Evolutionary conservation across 2,888 invertebrate genomes (phyloP), one percentile per base, ranked within the genome.

Genomic region (Nomada ferruginata): DNA sequence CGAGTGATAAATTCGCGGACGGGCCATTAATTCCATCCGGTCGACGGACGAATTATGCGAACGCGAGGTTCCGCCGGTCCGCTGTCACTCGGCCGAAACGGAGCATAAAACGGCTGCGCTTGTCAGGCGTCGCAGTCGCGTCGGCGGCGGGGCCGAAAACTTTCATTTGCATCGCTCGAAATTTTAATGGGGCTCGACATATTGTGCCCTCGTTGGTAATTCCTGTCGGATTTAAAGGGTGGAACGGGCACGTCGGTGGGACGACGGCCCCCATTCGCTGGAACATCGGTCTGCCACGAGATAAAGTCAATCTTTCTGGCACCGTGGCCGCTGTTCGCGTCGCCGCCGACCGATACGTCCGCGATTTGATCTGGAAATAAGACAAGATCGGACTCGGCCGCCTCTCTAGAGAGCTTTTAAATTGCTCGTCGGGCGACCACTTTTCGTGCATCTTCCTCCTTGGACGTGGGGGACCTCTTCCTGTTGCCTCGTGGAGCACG

Each of bases 101-200:
- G 73, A 5, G 71, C 74, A 74, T 79, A 76, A 84, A 82, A 77
- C 84, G 77, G 55, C n/a, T 5, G 20, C 55, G 55, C 55, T 55
- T 55, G n/a, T 55, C 55, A 20, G 52, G 52, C 18, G 52, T 15
- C 52, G 52, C 9, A 26, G 15, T 52, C 18, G 18, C 85, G 79
- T 82, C 83, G 77, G 76, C 81, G 63, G 29, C 90, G 79, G 84
- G 81, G 85, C 86, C 26, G 65, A 85, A 90, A 90, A 90, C 82
- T 88, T 87, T 90, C 90, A 90, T 90, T 90, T 85, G 86, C 85
- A 83, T 84, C 89, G 87, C 29, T 82, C 83, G 85, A 86, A 87
- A 87, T 87, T 88, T 88, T 88, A 89, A 88, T 89, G 88, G 88
- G 72, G 69, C 78, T 80, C 80, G 87, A 86, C 87, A 85, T 85